Evolutionary conservation across 2,113 vertebrate genomes (phyloP).

Genomic region (Etheostoma cragini): DNA sequence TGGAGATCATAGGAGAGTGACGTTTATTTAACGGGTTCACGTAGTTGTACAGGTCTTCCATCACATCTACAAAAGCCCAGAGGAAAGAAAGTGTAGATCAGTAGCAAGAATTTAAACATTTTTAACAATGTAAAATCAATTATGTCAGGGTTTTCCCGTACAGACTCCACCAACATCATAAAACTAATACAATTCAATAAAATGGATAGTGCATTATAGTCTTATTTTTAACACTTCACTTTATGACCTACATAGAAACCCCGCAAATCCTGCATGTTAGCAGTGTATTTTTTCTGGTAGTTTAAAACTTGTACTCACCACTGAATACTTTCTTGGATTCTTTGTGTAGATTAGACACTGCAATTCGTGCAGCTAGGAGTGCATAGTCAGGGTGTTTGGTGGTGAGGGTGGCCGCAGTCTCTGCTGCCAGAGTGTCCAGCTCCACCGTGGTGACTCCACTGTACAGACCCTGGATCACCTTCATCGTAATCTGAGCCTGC

Average conservation of each 20-base stretch:
- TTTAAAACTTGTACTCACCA: constrained; percentile 81
- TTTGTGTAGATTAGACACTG: constrained; percentile 96
- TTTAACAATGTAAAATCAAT: not conserved
- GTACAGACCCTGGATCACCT: constrained; percentile 96
- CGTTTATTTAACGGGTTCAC: constrained; percentile 90
- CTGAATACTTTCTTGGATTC: constrained; percentile 98
- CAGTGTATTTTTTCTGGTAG: not conserved
- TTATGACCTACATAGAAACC: not conserved
- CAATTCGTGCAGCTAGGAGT: constrained; percentile 94
- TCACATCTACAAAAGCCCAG: constrained; percentile 87
- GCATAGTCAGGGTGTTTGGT: constrained; percentile 97
- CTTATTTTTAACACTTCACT: not conserved
- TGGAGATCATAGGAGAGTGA: constrained; percentile 96
- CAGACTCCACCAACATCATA: not conserved
- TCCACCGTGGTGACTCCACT: constrained; percentile 95
- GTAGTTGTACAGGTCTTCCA: constrained; percentile 96
- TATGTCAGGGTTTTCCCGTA: not conserved
- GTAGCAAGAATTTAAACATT: not conserved
- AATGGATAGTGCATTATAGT: not conserved
- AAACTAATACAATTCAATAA: not conserved
- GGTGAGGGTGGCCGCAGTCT: constrained; percentile 94
- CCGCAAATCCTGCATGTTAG: not conserved
- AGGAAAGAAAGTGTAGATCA: not conserved
- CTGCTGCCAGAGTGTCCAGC: constrained; percentile 94
- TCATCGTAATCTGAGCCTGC: constrained; percentile 98